phyloP scores from a whole-genome alignment of 2,797 vertebrate genomes.

The Acropternis orthonyx region DNA sequence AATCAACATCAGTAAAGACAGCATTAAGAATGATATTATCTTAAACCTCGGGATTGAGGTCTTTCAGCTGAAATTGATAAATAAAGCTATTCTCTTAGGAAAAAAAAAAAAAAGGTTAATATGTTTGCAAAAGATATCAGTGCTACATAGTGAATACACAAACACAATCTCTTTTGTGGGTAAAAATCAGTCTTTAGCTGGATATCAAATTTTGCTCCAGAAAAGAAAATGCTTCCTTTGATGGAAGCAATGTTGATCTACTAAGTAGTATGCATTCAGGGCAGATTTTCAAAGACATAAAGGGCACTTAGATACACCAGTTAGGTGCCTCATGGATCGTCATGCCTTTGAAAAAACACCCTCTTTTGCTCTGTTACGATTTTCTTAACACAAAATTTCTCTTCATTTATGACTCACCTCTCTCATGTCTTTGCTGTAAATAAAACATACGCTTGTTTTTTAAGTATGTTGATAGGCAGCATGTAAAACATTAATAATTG shows the following conservation, averaged over 20 bases:
- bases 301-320: neutral
- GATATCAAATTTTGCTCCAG: neutral
- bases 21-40: neutral
- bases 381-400: neutral
- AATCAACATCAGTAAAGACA: neutral
- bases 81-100: neutral
- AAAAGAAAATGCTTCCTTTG: neutral
- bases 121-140: neutral
- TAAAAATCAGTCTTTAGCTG: neutral
- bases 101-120: neutral
- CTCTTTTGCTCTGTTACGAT: neutral
- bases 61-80: neutral
- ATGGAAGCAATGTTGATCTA: neutral
- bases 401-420: constrained; percentile 48
- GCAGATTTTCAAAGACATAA: neutral
- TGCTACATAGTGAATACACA: neutral
- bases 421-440: constrained; percentile 9
- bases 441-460: constrained; percentile 20
- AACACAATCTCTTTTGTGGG: neutral
- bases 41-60: neutral
- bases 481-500: constrained; percentile 1
- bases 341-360: constrained; percentile 13
- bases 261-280: neutral
- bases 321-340: neutral
- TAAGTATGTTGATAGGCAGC: constrained; percentile 18